phyloP scores from a whole-genome alignment of 2,888 invertebrate genomes.

The Coleophora flavipennella region DNA sequence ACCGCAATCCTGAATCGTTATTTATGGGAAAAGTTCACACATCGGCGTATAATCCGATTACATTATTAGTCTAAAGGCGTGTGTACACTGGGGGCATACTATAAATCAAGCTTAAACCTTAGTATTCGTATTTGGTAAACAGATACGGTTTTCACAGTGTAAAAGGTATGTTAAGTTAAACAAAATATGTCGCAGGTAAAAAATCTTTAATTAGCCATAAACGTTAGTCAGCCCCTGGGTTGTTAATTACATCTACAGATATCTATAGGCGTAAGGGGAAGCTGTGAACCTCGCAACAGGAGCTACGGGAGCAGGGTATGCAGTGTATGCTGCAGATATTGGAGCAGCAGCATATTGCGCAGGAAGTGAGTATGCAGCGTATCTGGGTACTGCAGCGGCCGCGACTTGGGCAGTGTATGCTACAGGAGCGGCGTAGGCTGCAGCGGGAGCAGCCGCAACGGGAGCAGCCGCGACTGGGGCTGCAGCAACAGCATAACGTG shows the following conservation, averaged over 20 bases:
- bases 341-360: slow-evolving; percentile 24
- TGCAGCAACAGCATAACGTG: slow-evolving; percentile 21
- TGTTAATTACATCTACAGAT: slow-evolving; percentile 1
- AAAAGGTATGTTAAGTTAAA: not conserved
- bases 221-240: slow-evolving; percentile 4
- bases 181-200: slow-evolving; percentile 1
- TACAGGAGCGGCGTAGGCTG: slow-evolving; percentile 10
- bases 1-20: slow-evolving; percentile 7
- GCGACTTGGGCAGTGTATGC: slow-evolving; percentile 17
- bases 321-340: slow-evolving; percentile 29
- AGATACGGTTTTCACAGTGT: not conserved
- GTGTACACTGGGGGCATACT: not conserved
- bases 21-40: slow-evolving; percentile 4
- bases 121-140: not conserved
- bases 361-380: slow-evolving; percentile 32
- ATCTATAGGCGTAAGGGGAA: not conserved
- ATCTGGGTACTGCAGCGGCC: slow-evolving; percentile 24
- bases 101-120: not conserved
- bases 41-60: slow-evolving; percentile 3
- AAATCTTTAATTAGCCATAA: slow-evolving; percentile 9
- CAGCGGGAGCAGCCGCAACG: slow-evolving; percentile 16
- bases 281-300: slow-evolving; percentile 1
- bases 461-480: slow-evolving; percentile 23
- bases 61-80: not conserved
- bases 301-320: slow-evolving; percentile 3